Evolutionary conservation across 2,113 vertebrate genomes (phyloP), one percentile per base, ranked within the genome.

Genomic region (Mus pahari): DNA sequence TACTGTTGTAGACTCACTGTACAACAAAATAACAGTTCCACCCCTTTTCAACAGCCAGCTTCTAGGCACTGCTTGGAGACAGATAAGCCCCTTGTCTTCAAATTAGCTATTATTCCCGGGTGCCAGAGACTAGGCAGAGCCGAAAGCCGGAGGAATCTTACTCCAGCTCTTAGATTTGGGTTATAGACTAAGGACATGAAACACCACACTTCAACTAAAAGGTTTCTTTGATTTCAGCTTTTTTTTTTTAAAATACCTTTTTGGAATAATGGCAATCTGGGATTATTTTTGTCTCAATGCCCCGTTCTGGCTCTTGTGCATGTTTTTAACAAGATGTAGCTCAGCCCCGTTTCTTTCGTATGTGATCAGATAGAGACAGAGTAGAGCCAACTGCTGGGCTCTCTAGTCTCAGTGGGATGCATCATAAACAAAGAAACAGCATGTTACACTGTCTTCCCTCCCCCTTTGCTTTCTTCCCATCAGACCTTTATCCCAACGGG

Each of bases 321-420:
- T n/a, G 53, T 81, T 89, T 45, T 50, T 60, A 89, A 82, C 4
- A 77, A 16, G 48, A 70, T 24, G 22, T 60, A 81, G 71, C 16
- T 20, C 36, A 92, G 31, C 36, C 68, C 64, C 3, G 13, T 70
- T 60, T 3, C 75, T 92, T 55, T n/a, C 24, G 2, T 45, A 10
- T 17, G 1, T 74, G 36, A 74, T 48, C 19, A 79, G n/a, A 77
- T 8, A 24, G 55, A 93, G 31, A 58, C 50, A 71, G 66, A 28
- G 48, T 10, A 33, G 33, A 4, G 6, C 0, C 11, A 3, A 42
- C 1, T 22, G 12, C 7, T 58, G 22, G 36, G 3, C 4, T 24
- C 3, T 12, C 7, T 24, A 12, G 13, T 78, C 5, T 84, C 71
- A 16, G 36, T n/a, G 73, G 83, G 55, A 36, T 14, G 45, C 0